Percentiles rank a stretch among this genome's conserved stretches.
Conservation (phyloP, 2,797 vertebrate genomes). For the Arremon brunneinucha region DNA sequence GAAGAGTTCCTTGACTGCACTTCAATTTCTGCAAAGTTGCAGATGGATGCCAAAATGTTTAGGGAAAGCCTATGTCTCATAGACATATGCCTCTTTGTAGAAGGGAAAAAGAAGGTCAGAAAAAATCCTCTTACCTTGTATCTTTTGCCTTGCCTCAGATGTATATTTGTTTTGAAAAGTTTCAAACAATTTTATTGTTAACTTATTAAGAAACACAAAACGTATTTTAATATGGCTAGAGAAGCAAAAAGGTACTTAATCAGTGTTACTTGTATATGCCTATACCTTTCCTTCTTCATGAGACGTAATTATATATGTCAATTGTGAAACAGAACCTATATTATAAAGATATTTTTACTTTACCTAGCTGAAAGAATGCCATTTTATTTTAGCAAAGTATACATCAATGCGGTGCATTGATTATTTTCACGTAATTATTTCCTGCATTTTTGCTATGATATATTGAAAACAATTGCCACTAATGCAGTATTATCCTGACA, state of each 20-base stretch:
- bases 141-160: conserved; percentile 71
- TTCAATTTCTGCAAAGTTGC: conserved; percentile 68
- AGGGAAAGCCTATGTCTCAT: conserved; percentile 75
- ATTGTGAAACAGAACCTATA: conserved; percentile 76
- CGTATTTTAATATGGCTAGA: conserved; percentile 64
- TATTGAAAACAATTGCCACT: conserved; percentile 62
- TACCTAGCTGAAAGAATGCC: conserved; percentile 72
- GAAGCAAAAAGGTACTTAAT: conserved; percentile 73
- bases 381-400: conserved; percentile 78
- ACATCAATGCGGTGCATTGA: conserved; percentile 79
- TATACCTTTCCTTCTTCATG: conserved; percentile 69
- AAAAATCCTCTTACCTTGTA: conserved; percentile 62
- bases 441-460: conserved; percentile 66
- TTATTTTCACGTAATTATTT: conserved; percentile 64
- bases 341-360: conserved; percentile 79
- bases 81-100: conserved; percentile 75
- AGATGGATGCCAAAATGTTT: conserved; percentile 74
- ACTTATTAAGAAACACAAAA: conserved; percentile 71
- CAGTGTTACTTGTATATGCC: conserved; percentile 70
- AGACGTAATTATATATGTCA: conserved; percentile 78
- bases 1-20: conserved; percentile 60
- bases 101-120: conserved; percentile 65
- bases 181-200: conserved; percentile 72
- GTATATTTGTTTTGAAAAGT: conserved; percentile 72
- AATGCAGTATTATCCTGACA: conserved; percentile 74